phyloP scores from a whole-genome alignment of 2,113 vertebrate genomes.

The Erythrolamprus reginae region DNA sequence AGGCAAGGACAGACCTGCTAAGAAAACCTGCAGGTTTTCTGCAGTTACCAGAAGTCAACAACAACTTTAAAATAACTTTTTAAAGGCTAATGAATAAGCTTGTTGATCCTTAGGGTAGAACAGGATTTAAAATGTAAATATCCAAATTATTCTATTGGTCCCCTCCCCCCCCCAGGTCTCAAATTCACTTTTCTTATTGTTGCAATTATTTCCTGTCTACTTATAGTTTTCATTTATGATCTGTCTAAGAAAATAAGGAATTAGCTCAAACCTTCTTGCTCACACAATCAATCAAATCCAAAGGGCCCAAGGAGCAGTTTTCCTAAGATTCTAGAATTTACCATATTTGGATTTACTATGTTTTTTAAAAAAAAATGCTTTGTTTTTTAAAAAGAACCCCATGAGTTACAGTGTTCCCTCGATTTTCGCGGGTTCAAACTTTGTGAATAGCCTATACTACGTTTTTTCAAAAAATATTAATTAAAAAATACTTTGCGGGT shows the following conservation, averaged over 20 bases:
- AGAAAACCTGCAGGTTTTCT: background rate
- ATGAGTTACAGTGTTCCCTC: too few relatives aligned
- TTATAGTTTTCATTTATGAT: background rate
- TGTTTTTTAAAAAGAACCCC: background rate
- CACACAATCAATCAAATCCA: background rate
- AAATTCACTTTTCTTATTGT: background rate
- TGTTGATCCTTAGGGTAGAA: background rate
- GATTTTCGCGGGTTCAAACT: too few relatives aligned
- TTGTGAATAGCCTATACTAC: too few relatives aligned
- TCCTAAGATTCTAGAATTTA: background rate
- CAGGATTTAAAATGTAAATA: background rate
- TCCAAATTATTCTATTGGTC: background rate
- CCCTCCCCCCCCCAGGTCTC: accelerated
- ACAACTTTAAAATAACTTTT: background rate
- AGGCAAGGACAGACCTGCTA: background rate
- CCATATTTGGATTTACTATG: background rate
- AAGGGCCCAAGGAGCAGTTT: background rate
- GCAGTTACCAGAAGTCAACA: background rate
- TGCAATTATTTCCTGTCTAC: background rate
- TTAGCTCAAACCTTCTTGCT: background rate
- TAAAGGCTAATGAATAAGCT: background rate
- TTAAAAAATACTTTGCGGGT: too few relatives aligned
- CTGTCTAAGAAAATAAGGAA: background rate
- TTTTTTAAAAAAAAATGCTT: background rate
- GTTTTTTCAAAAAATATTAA: too few relatives aligned